Evolutionary conservation across 2,888 invertebrate species (phyloP), one percentile per base, ranked within the genome.

Genomic region (Sturmia bella): DNA sequence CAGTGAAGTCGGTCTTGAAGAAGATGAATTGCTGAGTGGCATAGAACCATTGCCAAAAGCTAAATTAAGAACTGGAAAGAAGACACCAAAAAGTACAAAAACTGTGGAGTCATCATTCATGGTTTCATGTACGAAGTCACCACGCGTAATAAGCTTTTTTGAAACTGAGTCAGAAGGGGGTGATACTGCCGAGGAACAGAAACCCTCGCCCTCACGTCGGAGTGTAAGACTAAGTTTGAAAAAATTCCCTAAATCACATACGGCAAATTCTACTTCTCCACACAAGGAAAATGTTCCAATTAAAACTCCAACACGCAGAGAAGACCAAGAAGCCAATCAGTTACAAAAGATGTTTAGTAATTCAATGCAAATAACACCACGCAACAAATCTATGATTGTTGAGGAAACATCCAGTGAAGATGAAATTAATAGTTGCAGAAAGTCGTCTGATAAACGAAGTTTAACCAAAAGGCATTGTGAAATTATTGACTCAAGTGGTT

Each of bases 261-360:
- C 32, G 9, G 79, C 75, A 37, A 59, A 61, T 37, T 66, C 45
- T 0, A 69, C 50, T 41, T 78, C 82, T 6, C 63, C 69, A 1
- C 76, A 73, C 6, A 85, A 83, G 12, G 85, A 85, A 66, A 85
- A 84, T 41, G 50, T 69, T 24, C 61, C 80, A 1, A 52, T 69
- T 9, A 73, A 83, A 59, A 59, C 57, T 13, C 52, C 54, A 72
- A 69, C 70, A 56, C 17, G 52, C 4, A 69, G 43, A 45, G 84
- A 83, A 41, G 57, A 59, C 15, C 64, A 73, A 19, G 83, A 82
- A 9, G 84, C 69, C 13, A 75, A 88, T 64, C 86, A 89, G 32
- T 70, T 90, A 12, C 89, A 89, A 2, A 85, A 85, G 27, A 85
- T 90, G 54, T 90, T 90, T 77, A 87, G 82, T 3, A 86, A 84